These are phyloP conservation scores for Vanessa tameamea DNA, from an alignment of 1,140 invertebrate genomes.

Conservation along the genomic window DNA sequence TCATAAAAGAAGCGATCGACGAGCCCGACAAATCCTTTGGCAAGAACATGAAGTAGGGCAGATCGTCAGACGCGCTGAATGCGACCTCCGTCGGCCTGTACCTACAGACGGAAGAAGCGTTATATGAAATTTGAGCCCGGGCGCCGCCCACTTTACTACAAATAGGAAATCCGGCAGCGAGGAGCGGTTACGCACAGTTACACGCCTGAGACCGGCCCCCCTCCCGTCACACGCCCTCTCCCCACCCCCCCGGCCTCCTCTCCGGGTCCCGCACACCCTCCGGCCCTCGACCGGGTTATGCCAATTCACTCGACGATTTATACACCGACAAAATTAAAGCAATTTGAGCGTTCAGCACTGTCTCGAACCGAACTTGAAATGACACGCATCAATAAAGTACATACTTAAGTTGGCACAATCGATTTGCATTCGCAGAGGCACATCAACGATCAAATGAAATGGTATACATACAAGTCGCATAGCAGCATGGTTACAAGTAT, in stretches of 20 bases:
- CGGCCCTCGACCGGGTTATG: constrained; percentile 65
- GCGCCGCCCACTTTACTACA: constrained; percentile 78
- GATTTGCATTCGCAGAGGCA: constrained; percentile 54
- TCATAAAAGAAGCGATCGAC: constrained; percentile 75
- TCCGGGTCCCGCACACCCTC: constrained; percentile 59
- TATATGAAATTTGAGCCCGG: constrained; percentile 73
- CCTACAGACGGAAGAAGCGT: constrained; percentile 64
- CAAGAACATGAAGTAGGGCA: constrained; percentile 74
- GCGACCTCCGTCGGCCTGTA: constrained; percentile 62
- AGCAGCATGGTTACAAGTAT: constrained; percentile 27
- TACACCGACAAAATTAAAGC: constrained; percentile 80
- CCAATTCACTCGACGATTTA: constrained; percentile 80
- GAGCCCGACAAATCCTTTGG: constrained; percentile 75
- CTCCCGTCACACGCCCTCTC: constrained; percentile 44
- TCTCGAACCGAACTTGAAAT: constrained; percentile 55
- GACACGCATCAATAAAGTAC: constrained; percentile 51
- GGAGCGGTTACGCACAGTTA: constrained; percentile 81
- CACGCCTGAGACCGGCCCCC: constrained; percentile 73
- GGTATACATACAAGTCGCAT: constrained; percentile 51
- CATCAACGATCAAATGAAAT: constrained; percentile 33
- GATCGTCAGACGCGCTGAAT: constrained; percentile 73
- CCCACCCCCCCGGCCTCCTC: constrained; percentile 55
- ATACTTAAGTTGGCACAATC: constrained; percentile 34
- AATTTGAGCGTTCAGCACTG: constrained; percentile 69
- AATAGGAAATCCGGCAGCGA: constrained; percentile 80